Base-by-base conservation (phyloP, 2,888 invertebrate genomes). In the Pollenia labialis region DNA sequence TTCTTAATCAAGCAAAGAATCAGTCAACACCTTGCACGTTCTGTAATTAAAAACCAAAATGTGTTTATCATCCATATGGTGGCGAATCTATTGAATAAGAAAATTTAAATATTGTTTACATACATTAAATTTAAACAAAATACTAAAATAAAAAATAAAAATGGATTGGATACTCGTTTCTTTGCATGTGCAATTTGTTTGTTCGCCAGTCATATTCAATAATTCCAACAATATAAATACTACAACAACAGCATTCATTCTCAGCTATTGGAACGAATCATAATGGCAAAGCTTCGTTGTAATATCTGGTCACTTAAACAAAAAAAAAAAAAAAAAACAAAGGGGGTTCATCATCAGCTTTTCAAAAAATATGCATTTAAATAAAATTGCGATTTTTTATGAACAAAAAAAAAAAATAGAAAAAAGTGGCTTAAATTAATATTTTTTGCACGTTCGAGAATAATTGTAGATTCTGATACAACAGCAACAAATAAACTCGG, bases 361-460 rank as follows among this genome's bases (percentile, higher is more conserved):
- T 72, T 18, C 40, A 75, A 72, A 48, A 72, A 48, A 60, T 50
- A 60, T 50, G 40, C 50, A 60, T 81, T 85, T 64, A 76, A 76
- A 85, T 72, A 76, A 85, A 85, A 71, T 85, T 81, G 76, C 85
- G 71, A 81, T 58, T 76, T 71, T 72, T 62, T 80, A 54, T 56
- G 44, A 71, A 85, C 8, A 62, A 75, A 7, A 77, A 40, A 80
- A 62, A 46, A 69, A 54, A 23, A 6, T 48, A 60, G 42, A 79
- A 79, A 60, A 52, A 71, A 80, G 80, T 62, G 71, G 8, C 3
- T 79, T 79, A 69, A 69, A 71, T 80, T 72, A 64, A 72, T 72
- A 64, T 44, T 62, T 52, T 52, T 32, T 62, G 32, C 54, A 80
- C 71, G 71, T 80, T 62, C 46, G 62, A 62, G 71, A 46, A 64